These are phyloP conservation scores for Apoderus coryli DNA, from an alignment of 2,888 invertebrate genomes.

Conservation along the genomic window DNA sequence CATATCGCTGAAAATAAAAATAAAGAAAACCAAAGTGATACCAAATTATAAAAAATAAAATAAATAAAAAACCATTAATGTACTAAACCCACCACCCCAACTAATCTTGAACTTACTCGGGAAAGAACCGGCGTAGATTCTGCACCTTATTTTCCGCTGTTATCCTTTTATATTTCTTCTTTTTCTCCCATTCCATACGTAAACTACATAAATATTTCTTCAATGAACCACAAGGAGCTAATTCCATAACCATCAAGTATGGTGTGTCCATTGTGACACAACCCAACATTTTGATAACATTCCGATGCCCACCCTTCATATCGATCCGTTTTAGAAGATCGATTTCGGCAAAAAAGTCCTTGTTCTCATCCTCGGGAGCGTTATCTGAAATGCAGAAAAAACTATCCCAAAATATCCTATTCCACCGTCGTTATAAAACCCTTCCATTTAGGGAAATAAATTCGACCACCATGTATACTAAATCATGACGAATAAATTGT, in stretches of 20 bases:
- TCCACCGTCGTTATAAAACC: constrained; percentile 2
- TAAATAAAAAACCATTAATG: too few species aligned
- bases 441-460: too few species aligned
- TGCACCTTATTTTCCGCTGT: constrained; percentile 3
- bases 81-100: too few species aligned
- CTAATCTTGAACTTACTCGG: constrained; percentile 19
- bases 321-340: constrained; percentile 64
- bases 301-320: constrained; percentile 42
- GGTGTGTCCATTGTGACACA: constrained; percentile 59
- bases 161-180: constrained; percentile 12
- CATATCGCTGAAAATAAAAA: too few species aligned
- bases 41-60: too few species aligned
- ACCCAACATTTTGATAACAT: constrained; percentile 59
- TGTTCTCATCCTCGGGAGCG: constrained; percentile 42
- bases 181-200: constrained; percentile 24
- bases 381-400: constrained; percentile 27
- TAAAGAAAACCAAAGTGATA: too few species aligned
- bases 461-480: too few species aligned
- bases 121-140: constrained; percentile 18
- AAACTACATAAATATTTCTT: constrained; percentile 44
- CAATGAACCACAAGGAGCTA: constrained; percentile 63
- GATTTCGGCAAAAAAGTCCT: constrained; percentile 65
- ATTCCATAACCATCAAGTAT: constrained; percentile 62
- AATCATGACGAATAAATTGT: too few species aligned
- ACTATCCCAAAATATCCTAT: constrained; percentile 4